These are phyloP conservation scores for Diadumene lineata DNA, from an alignment of 92 coral and sea anemone genomes.

Conservation along the genomic window DNA sequence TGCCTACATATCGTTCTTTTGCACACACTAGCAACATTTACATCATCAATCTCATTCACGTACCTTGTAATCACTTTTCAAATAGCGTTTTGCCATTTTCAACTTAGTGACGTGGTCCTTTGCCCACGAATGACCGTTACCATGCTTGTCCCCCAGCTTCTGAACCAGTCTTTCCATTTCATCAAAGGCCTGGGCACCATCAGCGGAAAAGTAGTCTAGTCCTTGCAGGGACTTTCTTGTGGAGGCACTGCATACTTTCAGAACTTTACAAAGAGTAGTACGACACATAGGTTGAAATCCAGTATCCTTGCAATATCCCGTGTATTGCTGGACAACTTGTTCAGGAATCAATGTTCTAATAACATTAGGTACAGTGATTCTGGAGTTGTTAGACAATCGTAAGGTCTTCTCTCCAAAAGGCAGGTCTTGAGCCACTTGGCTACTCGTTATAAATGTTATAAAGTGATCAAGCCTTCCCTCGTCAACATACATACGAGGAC, in stretches of 20 bases:
- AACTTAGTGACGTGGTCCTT: background rate
- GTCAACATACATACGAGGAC: constrained; percentile 48
- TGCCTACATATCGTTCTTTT: no score
- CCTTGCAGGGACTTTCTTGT: constrained; percentile 35
- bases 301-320: background rate
- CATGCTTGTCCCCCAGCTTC: constrained; percentile 23
- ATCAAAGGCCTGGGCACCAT: constrained; percentile 35
- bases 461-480: constrained; percentile 53
- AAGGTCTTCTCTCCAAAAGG: constrained; percentile 62
- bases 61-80: constrained; percentile 18
- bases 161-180: constrained; percentile 24
- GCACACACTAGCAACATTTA: background rate
- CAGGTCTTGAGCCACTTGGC: constrained; percentile 52
- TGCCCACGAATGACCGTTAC: constrained; percentile 20
- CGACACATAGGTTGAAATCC: constrained; percentile 16
- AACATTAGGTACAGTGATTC: constrained; percentile 56
- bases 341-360: constrained; percentile 56
- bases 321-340: constrained; percentile 55
- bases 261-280: constrained; percentile 11
- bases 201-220: constrained; percentile 27
- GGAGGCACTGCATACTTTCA: constrained; percentile 33
- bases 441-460: constrained; percentile 52
- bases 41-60: no score
- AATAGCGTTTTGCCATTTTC: constrained; percentile 6
- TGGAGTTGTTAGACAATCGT: constrained; percentile 36